A percentile compares a stretch with the other conserved stretches of the same genome.
Evolutionary conservation across 2,888 invertebrate species (phyloP).

Genomic region (Hesperia comma): DNA sequence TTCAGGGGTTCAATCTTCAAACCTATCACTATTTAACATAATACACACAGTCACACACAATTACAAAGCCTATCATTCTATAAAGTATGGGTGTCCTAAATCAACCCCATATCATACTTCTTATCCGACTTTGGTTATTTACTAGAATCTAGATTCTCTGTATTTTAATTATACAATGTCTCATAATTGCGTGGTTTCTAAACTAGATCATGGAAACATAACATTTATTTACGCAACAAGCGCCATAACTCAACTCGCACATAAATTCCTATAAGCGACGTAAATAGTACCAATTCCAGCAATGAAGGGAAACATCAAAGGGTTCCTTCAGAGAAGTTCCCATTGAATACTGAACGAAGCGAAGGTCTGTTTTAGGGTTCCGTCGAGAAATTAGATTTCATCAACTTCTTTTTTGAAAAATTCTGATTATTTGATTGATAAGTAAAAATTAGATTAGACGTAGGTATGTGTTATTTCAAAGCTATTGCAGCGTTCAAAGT

Average conservation of each 20-base stretch:
- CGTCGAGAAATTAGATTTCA: neutral
- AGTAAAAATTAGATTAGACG: too few species aligned
- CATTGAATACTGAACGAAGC: slow-evolving; percentile 33
- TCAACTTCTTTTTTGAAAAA: neutral
- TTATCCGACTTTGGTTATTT: too few species aligned
- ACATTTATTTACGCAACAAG: slow-evolving; percentile 61
- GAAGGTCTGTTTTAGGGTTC: slow-evolving; percentile 21
- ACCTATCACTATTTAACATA: too few species aligned
- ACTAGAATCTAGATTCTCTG: too few species aligned
- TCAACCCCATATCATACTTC: too few species aligned
- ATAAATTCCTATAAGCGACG: slow-evolving; percentile 68
- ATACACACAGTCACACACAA: too few species aligned
- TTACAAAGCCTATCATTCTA: too few species aligned
- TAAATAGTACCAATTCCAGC: slow-evolving; percentile 65
- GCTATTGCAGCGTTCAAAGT: too few species aligned
- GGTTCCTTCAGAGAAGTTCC: slow-evolving; percentile 57
- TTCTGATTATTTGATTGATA: too few species aligned
- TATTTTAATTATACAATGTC: neutral
- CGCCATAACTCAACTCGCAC: slow-evolving; percentile 51
- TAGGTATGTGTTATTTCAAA: too few species aligned
- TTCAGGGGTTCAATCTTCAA: too few species aligned
- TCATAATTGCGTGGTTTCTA: neutral
- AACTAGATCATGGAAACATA: slow-evolving; percentile 21
- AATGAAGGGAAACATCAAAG: slow-evolving; percentile 74
- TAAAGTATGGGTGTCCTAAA: too few species aligned